These are phyloP conservation scores for Dione juno DNA, from an alignment of 2,888 invertebrate species.

Conservation along the genomic window DNA sequence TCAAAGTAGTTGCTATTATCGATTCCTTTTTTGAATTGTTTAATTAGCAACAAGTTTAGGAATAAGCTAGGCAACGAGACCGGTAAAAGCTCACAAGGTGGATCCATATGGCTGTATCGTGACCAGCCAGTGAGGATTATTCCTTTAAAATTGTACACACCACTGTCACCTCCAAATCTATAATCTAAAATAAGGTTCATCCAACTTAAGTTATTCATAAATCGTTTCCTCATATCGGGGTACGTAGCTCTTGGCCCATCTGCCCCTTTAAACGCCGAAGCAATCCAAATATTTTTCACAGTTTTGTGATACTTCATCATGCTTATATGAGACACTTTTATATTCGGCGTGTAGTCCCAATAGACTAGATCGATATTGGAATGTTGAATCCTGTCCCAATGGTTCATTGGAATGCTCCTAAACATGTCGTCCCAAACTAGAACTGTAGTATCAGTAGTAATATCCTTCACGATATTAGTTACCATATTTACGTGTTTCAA, in stretches of 20 bases:
- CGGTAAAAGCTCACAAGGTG: conserved; percentile 86
- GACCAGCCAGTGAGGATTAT: conserved; percentile 89
- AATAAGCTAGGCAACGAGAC: conserved; percentile 85
- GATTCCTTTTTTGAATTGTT: conserved; percentile 57
- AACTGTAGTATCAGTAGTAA: conserved; percentile 79
- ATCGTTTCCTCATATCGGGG: conserved; percentile 84
- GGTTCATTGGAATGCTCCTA: conserved; percentile 77
- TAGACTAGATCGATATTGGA: conserved; percentile 85
- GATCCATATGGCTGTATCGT: conserved; percentile 86
- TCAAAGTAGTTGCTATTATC: conserved; percentile 36
- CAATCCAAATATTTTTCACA: conserved; percentile 90
- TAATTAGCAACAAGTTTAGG: conserved; percentile 80
- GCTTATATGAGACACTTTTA: conserved; percentile 55
- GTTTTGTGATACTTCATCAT: conserved; percentile 58
- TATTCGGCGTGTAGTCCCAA: conserved; percentile 85
- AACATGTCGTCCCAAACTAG: conserved; percentile 94
- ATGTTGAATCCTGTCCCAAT: conserved; percentile 73
- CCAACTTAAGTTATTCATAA: conserved; percentile 90
- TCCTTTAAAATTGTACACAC: conserved; percentile 79
- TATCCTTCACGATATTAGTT: conserved; percentile 71
- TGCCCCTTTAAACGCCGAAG: conserved; percentile 93
- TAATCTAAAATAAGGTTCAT: conserved; percentile 82
- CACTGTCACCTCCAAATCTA: conserved; percentile 62
- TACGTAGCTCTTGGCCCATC: conserved; percentile 79
- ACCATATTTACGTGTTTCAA: conserved; percentile 84